Base-by-base conservation (phyloP, 2,113 vertebrate genomes). In the Cynopterus brachyotis region DNA sequence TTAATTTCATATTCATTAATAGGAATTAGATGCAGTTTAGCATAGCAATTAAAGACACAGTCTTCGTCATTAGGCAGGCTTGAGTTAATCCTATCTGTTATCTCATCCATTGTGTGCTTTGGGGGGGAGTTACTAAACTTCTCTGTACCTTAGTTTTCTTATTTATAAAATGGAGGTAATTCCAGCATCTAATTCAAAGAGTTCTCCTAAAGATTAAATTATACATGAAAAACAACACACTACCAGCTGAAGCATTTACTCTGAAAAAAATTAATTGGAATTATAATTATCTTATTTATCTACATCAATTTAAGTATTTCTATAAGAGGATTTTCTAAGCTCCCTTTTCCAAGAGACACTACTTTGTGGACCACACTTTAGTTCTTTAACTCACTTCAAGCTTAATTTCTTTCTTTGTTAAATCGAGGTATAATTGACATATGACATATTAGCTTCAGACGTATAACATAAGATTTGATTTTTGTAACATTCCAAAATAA, bases 1-100 rank as follows among this genome's bases (percentile, higher is more conserved):
- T 91, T 94, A 96, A 95, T 95, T 92, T 95, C 70, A 47, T 95
- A 69, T 87, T 96, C 90, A 70, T 90, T 96, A 96, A 92, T 92
- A 96, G 75, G n/a, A 94, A 60, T 91, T 45, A 81, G 93, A 91
- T 85, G 84, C 40, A 47, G 24, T 92, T 97, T 92, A 87, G 84
- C 80, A 81, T 70, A 81, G 75, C 88, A 96, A 67, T 97, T 96
- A 97, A 93, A 80, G 47, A 81, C 28, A 66, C 26, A n/a, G 53
- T 66, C 69, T 82, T 60, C 20, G 10, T 84, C 91, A 84, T 92
- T 53, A 57, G 69, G 37, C 24, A 87, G 73, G 16, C 40, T 42
- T 64, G 57, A 86, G 45, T 30, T 42, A 83, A 90, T 87, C 42
- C 30, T 22, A 17, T 90, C 19, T 37, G n/a, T n/a, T 37, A 32